Evolutionary conservation across 2,113 vertebrate species (phyloP), one percentile per base, ranked within the genome.

Genomic region (zebrafish (Danio rerio)): DNA sequence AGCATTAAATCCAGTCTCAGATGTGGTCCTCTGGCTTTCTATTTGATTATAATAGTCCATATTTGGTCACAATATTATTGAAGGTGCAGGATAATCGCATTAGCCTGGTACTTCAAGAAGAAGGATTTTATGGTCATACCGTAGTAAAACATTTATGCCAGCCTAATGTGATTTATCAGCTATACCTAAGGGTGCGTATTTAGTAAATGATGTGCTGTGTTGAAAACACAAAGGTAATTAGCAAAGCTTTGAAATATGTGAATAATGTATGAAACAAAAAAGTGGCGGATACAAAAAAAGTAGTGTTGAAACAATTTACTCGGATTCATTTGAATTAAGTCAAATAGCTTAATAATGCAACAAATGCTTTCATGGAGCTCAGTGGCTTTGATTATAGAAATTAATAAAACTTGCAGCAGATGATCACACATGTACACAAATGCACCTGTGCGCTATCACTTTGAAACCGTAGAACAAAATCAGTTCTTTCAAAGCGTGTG

Each of bases 291-390:
- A 21, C 50, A 31, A 31, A 49, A 66, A 63, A 66, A 53, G 18
- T 42, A 59, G 42, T 65, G 56, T 69, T 56, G 15, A 18, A 76
- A 42, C 31, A 43, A 49, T 58, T 70, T 71, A 83, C 68, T 58
- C 66, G 13, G 12, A 49, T 61, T 55, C 1, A 31, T 31, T 31
- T 31, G 31, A 83, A 78, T 62, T 31, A 56, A 73, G 45, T 73
- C 68, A 79, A 79, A 73, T 72, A 13, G 42, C 45, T 84, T 80
- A 43, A 50, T 21, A 80, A 43, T 74, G 50, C 7, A 31, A 66
- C n/a, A 58, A 63, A 63, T 71, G 59, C 53, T 78, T 78, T 69
- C 5, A 50, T 47, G 40, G 6, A 11, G 53, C 18, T 80, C 12
- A 56, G 12, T 52, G 63, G 6, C 18, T 43, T 43, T 72, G 47